These are phyloP conservation scores for Caenorhabditis sinica DNA, from an alignment of 2,888 invertebrate genomes.

Conservation along the genomic window DNA sequence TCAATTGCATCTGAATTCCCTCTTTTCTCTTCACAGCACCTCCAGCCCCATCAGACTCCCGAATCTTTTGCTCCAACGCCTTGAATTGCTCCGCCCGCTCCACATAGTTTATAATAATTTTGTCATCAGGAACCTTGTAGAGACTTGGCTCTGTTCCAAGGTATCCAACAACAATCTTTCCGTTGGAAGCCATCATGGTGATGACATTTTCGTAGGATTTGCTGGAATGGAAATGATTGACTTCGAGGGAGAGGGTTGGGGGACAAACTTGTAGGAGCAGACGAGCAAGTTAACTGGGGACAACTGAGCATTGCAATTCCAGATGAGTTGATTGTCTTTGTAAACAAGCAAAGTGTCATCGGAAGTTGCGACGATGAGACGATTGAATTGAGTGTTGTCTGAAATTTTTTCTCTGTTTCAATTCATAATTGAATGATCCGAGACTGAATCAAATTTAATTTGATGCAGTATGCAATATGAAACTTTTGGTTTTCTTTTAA, in stretches of 20 bases:
- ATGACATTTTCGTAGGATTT: constrained; percentile 63
- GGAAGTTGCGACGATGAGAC: constrained; percentile 60
- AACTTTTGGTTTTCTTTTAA: too few relatives aligned
- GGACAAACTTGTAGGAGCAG: constrained; percentile 57
- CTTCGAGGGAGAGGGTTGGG: neutral
- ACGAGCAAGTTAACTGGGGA: constrained; percentile 46
- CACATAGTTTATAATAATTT: constrained; percentile 42
- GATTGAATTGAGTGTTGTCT: constrained; percentile 55
- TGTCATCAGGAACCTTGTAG: constrained; percentile 62
- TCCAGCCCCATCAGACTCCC: constrained; percentile 38
- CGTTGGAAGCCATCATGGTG: constrained; percentile 50
- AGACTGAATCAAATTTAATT: too few relatives aligned
- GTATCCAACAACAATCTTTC: constrained; percentile 68
- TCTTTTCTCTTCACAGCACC: constrained; percentile 26
- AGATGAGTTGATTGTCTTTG: constrained; percentile 67
- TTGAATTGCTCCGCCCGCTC: constrained; percentile 55
- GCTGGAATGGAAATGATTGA: constrained; percentile 30
- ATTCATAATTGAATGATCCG: too few relatives aligned
- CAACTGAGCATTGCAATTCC: constrained; percentile 71
- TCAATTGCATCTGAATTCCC: constrained; percentile 52
- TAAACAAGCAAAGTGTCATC: constrained; percentile 65
- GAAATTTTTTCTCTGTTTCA: constrained; percentile 16
- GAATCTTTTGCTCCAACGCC: constrained; percentile 54
- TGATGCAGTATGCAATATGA: too few relatives aligned
- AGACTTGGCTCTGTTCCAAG: constrained; percentile 73